These are phyloP conservation scores for Neoaliturus tenellus DNA, from an alignment of 2,888 invertebrate species.

Conservation along the genomic window DNA sequence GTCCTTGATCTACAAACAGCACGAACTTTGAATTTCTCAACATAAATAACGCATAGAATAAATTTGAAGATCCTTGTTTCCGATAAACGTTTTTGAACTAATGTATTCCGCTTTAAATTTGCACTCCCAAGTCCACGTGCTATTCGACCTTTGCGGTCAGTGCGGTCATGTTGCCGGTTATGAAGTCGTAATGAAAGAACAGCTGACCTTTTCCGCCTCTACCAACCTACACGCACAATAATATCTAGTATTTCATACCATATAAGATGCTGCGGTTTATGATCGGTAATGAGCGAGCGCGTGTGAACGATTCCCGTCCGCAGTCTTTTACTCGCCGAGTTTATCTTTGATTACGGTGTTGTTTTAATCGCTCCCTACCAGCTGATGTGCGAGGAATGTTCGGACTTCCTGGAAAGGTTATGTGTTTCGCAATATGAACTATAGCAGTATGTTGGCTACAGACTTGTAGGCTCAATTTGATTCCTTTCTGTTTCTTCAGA, in stretches of 20 bases:
- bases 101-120: too few species aligned
- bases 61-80: too few species aligned
- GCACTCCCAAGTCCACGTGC: not conserved
- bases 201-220: constrained; percentile 40
- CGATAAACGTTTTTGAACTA: too few species aligned
- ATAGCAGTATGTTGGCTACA: too few species aligned
- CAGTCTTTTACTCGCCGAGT: not conserved
- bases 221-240: constrained; percentile 47
- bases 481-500: too few species aligned
- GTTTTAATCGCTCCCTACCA: not conserved
- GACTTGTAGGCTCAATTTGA: too few species aligned
- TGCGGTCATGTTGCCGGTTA: not conserved
- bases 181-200: constrained; percentile 29
- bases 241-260: constrained; percentile 52
- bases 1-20: too few species aligned
- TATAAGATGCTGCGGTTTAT: constrained; percentile 38
- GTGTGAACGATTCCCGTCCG: not conserved
- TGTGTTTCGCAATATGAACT: too few species aligned
- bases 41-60: too few species aligned
- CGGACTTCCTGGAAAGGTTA: not conserved
- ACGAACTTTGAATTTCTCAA: too few species aligned
- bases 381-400: not conserved
- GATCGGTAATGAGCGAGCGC: constrained; percentile 40
- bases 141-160: not conserved
- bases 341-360: constrained; percentile 2